phyloP scores from a whole-genome alignment of 2,113 vertebrate genomes.

The Deroptyus accipitrinus region DNA sequence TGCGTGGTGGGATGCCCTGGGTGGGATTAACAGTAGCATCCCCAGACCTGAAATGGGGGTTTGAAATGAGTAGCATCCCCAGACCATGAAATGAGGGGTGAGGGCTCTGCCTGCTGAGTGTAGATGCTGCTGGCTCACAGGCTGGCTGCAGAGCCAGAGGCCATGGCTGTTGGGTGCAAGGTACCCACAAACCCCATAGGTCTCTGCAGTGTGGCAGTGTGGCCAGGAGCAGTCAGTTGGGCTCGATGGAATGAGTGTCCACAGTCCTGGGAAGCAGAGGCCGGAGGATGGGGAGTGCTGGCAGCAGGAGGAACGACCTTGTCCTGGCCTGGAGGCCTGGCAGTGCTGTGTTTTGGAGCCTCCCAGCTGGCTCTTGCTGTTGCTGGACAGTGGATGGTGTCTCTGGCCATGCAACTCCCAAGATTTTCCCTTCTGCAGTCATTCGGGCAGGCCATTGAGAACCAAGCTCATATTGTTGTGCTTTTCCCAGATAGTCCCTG shows the following conservation, averaged over 20 bases:
- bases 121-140: background rate
- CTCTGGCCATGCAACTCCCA: background rate
- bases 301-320: background rate
- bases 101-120: background rate
- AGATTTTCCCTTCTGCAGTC: background rate
- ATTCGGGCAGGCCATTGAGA: background rate
- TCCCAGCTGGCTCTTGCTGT: background rate
- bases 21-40: background rate
- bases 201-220: background rate
- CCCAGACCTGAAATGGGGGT: background rate
- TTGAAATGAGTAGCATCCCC: background rate
- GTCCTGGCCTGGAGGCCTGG: background rate
- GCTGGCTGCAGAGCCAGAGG: background rate
- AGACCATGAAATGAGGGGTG: no score
- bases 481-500: background rate
- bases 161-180: background rate
- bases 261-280: background rate
- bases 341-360: accelerated
- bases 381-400: background rate
- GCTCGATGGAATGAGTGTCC: background rate
- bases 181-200: background rate
- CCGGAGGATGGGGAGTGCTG: background rate
- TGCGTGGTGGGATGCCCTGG: accelerated
- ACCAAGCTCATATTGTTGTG: background rate
- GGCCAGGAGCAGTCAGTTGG: background rate